Evolutionary conservation across 2,113 vertebrate genomes (phyloP), one percentile per base, ranked within the genome.

Genomic region (Pluvialis apricaria): DNA sequence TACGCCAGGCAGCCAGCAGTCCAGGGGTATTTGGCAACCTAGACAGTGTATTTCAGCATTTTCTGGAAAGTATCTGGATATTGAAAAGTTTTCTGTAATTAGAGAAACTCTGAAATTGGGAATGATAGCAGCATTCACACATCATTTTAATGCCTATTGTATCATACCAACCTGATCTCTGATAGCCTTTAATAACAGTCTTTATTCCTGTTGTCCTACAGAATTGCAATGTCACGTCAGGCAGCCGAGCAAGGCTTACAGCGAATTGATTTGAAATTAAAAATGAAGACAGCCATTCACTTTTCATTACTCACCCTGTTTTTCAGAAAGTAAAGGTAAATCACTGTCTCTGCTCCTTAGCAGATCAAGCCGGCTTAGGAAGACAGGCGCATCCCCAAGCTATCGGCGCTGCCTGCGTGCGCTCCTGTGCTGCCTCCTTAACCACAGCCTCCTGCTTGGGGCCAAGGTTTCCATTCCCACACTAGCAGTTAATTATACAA

Each of bases 1-100:
- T 21, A 4, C 0, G 8, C 18, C 6, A 9, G 45, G 13, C n/a
- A 71, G 52, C 36, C n/a, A 6, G 2, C 0, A 14, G 52, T 9
- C 57, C 51, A 5, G n/a, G 29, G 34, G 7, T 25, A 4, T 51
- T 28, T 44, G 49, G 15, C 20, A 5, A 9, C 13, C 57, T 8
- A 11, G 28, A 15, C 4, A 11, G 29, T 11, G 21, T 4, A 16
- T 32, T 57, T 57, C 58, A 69, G 24, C 13, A 5, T 73, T 45
- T 83, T 49, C 71, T 79, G 86, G 38, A 54, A 58, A 62, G 54
- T 12, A 61, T 15, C 32, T 42, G 24, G 14, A 20, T 64, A 13
- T 6, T 47, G 34, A 11, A 15, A 51, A 15, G 26, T 44, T 83
- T 54, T 42, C 78, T 54, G 51, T 26, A 42, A 69, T 70, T 80